These are phyloP conservation scores for Macropis europaea DNA, from an alignment of 2,888 invertebrate species.

Conservation along the genomic window DNA sequence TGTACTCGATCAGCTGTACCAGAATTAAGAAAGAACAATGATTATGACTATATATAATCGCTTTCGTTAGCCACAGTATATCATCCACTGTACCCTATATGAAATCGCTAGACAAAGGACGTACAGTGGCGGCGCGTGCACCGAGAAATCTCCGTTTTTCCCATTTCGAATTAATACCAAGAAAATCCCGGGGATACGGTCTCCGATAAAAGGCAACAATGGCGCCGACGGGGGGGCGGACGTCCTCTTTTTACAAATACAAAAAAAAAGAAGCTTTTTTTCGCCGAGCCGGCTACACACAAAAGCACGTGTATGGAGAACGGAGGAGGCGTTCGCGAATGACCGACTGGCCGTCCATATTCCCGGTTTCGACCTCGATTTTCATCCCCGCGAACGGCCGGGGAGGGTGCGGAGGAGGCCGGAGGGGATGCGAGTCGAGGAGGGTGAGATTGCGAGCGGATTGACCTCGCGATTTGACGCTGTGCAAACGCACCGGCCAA, in stretches of 20 bases:
- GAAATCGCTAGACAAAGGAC: conserved; percentile 2
- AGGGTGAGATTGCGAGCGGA: conserved; percentile 62
- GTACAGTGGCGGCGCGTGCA: background rate
- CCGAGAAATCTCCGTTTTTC: background rate
- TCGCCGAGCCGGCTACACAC: conserved; percentile 40
- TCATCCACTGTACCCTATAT: no score
- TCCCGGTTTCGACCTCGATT: conserved; percentile 60
- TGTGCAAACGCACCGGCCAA: conserved; percentile 70
- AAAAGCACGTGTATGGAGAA: conserved; percentile 57
- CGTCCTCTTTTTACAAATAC: conserved; percentile 25
- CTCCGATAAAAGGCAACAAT: conserved; percentile 53
- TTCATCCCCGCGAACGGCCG: conserved; percentile 49
- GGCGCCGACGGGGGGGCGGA: conserved; percentile 1
- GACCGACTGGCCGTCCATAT: conserved; percentile 53
- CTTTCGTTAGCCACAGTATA: no score
- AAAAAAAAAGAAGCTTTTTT: conserved; percentile 23
- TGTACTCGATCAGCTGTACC: no score
- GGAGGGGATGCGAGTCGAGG: conserved; percentile 7
- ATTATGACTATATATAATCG: no score
- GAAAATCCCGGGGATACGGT: conserved; percentile 29
- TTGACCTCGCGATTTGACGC: conserved; percentile 70
- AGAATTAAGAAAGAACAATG: no score
- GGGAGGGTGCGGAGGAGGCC: background rate
- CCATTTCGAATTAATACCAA: conserved; percentile 29
- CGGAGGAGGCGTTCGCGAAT: conserved; percentile 42